Evolutionary conservation across 2,113 vertebrate species (phyloP).

Genomic region (Ctenodactylus gundi): DNA sequence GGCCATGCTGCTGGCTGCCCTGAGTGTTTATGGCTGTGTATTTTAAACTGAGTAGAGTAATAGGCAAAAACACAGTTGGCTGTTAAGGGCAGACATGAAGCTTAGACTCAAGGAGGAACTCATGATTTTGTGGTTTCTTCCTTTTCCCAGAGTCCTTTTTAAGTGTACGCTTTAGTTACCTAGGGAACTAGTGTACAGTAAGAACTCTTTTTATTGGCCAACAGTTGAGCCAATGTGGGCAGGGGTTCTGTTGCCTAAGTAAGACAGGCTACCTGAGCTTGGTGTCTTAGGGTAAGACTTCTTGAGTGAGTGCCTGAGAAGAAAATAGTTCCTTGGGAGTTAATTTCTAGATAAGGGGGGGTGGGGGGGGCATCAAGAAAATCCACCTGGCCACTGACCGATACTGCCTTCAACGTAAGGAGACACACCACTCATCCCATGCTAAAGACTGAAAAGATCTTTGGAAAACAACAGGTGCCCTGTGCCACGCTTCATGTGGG

Average conservation of each 20-base stretch:
- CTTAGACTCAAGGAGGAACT: rapidly evolving
- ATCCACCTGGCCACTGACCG: not conserved
- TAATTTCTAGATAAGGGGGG: not conserved
- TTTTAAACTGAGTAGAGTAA: conserved; percentile 51
- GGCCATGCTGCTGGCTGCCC: conserved; percentile 32
- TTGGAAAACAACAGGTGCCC: not conserved
- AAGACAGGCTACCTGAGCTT: not conserved
- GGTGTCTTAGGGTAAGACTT: not conserved
- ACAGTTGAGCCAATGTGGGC: not conserved
- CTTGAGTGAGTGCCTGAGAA: not conserved
- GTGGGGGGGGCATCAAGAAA: not conserved
- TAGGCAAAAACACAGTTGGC: not conserved
- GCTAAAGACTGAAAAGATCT: not conserved
- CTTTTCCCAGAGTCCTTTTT: not conserved
- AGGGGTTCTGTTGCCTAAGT: not conserved
- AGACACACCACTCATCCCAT: not conserved
- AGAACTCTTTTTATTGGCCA: conserved; percentile 15
- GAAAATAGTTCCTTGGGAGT: not conserved
- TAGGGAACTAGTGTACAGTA: conserved; percentile 4
- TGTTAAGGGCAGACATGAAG: not conserved
- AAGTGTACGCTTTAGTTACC: not conserved
- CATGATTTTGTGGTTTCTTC: not conserved
- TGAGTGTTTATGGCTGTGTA: not conserved
- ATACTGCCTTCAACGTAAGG: not conserved
- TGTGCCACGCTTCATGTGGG: not conserved